These are phyloP conservation scores for Dysmachus trigonus DNA, from an alignment of 2,888 invertebrate species.

Conservation along the genomic window DNA sequence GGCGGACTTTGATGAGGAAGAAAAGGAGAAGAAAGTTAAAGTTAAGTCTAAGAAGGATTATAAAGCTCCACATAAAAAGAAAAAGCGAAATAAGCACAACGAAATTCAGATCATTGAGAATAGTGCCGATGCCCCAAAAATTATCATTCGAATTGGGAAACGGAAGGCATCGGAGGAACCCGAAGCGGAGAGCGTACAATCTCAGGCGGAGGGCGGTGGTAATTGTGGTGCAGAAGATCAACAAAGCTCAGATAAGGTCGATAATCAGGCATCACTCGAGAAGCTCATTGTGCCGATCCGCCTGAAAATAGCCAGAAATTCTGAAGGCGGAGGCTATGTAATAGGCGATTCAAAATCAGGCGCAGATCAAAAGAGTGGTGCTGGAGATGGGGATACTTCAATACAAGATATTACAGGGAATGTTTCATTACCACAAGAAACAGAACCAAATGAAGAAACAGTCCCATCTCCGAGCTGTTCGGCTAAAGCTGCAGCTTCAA, in stretches of 20 bases:
- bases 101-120: constrained; percentile 68
- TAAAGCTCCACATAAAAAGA: constrained; percentile 60
- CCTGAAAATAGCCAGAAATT: constrained; percentile 83
- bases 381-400: constrained; percentile 50
- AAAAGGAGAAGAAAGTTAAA: constrained; percentile 63
- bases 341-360: constrained; percentile 54
- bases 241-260: neutral
- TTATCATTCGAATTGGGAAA: constrained; percentile 75
- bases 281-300: constrained; percentile 82
- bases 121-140: constrained; percentile 72
- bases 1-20: constrained; percentile 81
- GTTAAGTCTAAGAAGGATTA: constrained; percentile 64
- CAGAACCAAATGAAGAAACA: neutral
- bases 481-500: constrained; percentile 52
- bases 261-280: constrained; percentile 63
- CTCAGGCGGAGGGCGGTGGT: neutral
- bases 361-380: neutral
- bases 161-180: constrained; percentile 60
- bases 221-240: neutral
- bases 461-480: constrained; percentile 24
- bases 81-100: constrained; percentile 69
- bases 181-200: constrained; percentile 46
- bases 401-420: constrained; percentile 44
- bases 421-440: constrained; percentile 20
- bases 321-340: constrained; percentile 74